Evolutionary conservation across 2,797 vertebrate species (phyloP).

Genomic region (Propithecus deckenii): DNA sequence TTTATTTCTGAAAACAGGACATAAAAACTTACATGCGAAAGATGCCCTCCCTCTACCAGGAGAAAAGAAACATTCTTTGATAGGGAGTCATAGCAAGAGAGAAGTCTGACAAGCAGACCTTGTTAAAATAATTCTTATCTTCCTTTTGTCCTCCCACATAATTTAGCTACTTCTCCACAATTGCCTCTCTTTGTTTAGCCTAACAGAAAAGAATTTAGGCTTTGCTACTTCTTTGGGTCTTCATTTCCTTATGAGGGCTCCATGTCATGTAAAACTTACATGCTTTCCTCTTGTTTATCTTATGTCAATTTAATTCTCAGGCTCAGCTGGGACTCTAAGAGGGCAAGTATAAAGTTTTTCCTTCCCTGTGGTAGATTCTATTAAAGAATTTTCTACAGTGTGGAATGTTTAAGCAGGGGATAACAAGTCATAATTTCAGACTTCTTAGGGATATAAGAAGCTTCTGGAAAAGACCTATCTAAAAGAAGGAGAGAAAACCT

Average conservation of each 20-base stretch:
- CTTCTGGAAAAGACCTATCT: background rate
- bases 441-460: background rate
- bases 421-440: background rate
- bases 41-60: background rate
- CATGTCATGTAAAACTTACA: background rate
- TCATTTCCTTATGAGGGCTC: background rate
- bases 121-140: background rate
- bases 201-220: background rate
- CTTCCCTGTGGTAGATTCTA: background rate
- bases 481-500: background rate
- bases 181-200: background rate
- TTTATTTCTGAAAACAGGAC: background rate
- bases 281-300: background rate
- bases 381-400: background rate
- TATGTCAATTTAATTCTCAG: background rate
- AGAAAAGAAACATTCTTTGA: background rate
- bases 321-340: background rate
- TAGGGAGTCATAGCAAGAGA: background rate
- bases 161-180: background rate
- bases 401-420: background rate
- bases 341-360: background rate
- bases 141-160: background rate
- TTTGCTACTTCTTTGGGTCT: background rate
- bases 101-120: background rate
- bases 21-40: background rate